phyloP scores from a whole-genome alignment of 2,888 invertebrate genomes.

The Andrena camellia region DNA sequence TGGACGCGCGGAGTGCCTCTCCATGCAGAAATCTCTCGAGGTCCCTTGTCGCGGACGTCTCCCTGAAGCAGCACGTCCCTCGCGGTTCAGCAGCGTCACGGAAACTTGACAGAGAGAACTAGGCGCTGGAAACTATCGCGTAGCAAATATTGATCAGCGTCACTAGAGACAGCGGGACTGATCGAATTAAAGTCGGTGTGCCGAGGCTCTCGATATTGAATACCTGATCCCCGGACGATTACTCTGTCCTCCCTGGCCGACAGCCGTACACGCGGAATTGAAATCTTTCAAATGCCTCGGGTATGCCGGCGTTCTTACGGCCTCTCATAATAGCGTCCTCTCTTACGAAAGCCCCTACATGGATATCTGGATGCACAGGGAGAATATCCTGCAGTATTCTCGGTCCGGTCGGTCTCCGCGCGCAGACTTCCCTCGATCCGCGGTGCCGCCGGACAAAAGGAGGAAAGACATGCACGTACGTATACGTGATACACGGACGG shows the following conservation, averaged over 20 bases:
- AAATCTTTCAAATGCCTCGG: conserved; percentile 53
- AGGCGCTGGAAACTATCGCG: conserved; percentile 28
- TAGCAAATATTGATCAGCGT: conserved; percentile 55
- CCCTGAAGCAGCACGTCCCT: background rate
- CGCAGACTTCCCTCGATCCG: conserved; percentile 15
- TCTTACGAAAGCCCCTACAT: conserved; percentile 35
- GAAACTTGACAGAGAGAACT: conserved; percentile 4
- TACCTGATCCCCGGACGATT: conserved; percentile 55
- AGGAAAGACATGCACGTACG: conserved; percentile 21
- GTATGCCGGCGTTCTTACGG: conserved; percentile 49
- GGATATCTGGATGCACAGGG: conserved; percentile 51
- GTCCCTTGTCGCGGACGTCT: background rate
- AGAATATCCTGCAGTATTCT: conserved; percentile 52
- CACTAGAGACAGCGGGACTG: conserved; percentile 34
- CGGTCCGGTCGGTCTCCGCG: conserved; percentile 35
- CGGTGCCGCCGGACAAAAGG: conserved; percentile 48
- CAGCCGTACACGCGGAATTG: conserved; percentile 44
- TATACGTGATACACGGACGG: background rate
- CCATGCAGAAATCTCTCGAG: conserved; percentile 37
- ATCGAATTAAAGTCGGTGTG: conserved; percentile 57
- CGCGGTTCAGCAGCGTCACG: background rate
- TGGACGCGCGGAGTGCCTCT: conserved; percentile 23
- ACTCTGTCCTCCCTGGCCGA: conserved; percentile 29
- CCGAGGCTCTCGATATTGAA: conserved; percentile 49
- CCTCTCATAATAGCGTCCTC: conserved; percentile 57